Percentiles rank a stretch among this genome's conserved stretches.
Conservation (phyloP, 1,140 invertebrate species). For the Grapholita molesta region DNA sequence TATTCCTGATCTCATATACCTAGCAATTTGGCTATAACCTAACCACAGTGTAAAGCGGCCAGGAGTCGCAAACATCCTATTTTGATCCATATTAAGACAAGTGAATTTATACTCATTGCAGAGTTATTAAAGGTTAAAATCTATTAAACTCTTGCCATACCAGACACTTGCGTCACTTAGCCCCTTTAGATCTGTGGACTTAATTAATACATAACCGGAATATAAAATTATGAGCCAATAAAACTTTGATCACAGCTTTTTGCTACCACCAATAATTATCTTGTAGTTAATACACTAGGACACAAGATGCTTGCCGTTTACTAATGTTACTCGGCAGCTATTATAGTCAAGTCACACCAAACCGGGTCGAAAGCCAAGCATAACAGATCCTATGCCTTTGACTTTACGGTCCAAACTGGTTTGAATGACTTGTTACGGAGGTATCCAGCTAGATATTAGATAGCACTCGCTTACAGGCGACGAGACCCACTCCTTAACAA, state of each 20-base stretch:
- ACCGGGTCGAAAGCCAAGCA: not conserved
- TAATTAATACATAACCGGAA: not conserved
- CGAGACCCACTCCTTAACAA: not conserved
- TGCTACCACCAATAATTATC: constrained; percentile 11
- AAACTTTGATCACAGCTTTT: constrained; percentile 9
- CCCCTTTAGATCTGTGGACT: not conserved
- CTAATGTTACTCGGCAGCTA: not conserved
- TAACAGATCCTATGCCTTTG: not conserved
- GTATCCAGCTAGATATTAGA: not conserved
- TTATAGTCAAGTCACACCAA: not conserved
- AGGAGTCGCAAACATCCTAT: not conserved
- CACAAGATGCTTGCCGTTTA: not conserved
- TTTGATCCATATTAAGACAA: not conserved
- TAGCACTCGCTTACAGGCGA: not conserved
- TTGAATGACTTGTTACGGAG: not conserved
- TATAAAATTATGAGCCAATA: constrained; percentile 3
- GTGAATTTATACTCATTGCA: not conserved
- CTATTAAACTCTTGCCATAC: not conserved
- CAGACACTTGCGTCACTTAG: not conserved
- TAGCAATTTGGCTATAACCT: not conserved
- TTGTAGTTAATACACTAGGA: constrained; percentile 10
- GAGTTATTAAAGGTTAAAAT: not conserved
- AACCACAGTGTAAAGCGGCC: not conserved
- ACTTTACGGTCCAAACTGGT: not conserved
- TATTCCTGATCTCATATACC: constrained; percentile 10